Percentiles rank a stretch among this genome's conserved stretches.
phyloP scores from a whole-genome alignment of 2,888 invertebrate species.

The Tachina grossa region DNA sequence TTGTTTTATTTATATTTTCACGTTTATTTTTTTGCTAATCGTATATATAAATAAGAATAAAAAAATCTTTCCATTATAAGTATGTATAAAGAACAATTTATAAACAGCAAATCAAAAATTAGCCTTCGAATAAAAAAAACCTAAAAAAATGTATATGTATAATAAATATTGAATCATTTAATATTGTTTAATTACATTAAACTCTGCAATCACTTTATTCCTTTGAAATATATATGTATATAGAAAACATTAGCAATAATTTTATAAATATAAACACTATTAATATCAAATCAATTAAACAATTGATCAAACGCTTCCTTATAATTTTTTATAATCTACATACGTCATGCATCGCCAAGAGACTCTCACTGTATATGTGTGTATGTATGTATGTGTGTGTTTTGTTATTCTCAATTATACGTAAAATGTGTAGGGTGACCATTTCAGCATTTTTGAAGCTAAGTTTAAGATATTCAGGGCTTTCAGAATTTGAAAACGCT shows the following conservation, averaged over 20 bases:
- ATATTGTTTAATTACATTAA: slow-evolving; percentile 29
- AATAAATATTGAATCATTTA: slow-evolving; percentile 16
- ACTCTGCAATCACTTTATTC: slow-evolving; percentile 22
- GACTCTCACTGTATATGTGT: no score
- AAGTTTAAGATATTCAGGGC: no score
- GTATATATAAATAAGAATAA: slow-evolving; percentile 57
- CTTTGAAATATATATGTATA: neutral
- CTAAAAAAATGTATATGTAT: slow-evolving; percentile 36
- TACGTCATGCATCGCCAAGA: neutral
- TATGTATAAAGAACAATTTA: slow-evolving; percentile 40
- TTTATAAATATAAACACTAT: slow-evolving; percentile 12
- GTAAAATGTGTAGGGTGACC: no score
- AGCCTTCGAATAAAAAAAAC: slow-evolving; percentile 33
- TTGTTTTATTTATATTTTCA: slow-evolving; percentile 34
- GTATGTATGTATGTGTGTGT: no score
- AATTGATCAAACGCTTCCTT: slow-evolving; percentile 6
- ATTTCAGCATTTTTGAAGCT: no score
- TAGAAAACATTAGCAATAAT: neutral
- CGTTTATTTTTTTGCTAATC: slow-evolving; percentile 27
- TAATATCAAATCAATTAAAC: slow-evolving; percentile 2
- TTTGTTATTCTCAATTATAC: no score
- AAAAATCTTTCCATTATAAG: slow-evolving; percentile 37
- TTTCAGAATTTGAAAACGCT: no score
- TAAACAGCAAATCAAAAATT: slow-evolving; percentile 42
- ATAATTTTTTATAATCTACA: slow-evolving; percentile 20